Base-by-base conservation (phyloP, 2,888 invertebrate species). In the Mantis religiosa region DNA sequence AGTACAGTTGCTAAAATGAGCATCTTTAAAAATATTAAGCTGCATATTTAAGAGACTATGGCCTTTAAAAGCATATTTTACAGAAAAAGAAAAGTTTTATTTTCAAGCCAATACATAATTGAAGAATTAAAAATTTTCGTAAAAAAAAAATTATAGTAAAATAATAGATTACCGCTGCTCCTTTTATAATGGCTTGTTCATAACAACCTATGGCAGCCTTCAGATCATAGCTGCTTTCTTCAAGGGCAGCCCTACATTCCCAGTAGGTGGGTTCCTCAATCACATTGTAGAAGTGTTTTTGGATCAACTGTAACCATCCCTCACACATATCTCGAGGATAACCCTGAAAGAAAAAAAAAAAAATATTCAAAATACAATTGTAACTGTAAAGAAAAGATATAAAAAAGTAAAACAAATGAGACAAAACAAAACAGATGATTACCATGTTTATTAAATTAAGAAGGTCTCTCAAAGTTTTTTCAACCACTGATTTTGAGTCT, bases 181-280 rank as follows among this genome's bases (percentile, higher is more conserved):
- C 86, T 81, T 30, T 27, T 81, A 87, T 81, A 71, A 87, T 87
- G 0, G 86, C 86, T 83, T 94, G 94, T 90, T 94, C 94, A 93
- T 95, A 95, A 92, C 94, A 95, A 89, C 95, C 94, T n/a, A 95
- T 94, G 0, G 95, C 95, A 20, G 93, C 93, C 0, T 94, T 93
- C 82, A 95, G 92, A 91, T 95, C 94, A 0, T 95, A 95, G 0
- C 94, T 91, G 0, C 92, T 90, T 91, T n/a, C n/a, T n/a, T 95
- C 95, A 0, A 95, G 91, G 0, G 94, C 94, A 0, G 95, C 95
- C 1, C 95, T 92, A 89, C 95, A 95, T 91, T 95, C 95, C 95
- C 95, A 95, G 91, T 95, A 95, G 1, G 93, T 93, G 0, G 95
- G 94, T 0, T 92, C 92, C 4, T 93, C 92, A 0, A 93, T 93